phyloP scores from a whole-genome alignment of 2,888 invertebrate species.

The Idaea aversata region DNA sequence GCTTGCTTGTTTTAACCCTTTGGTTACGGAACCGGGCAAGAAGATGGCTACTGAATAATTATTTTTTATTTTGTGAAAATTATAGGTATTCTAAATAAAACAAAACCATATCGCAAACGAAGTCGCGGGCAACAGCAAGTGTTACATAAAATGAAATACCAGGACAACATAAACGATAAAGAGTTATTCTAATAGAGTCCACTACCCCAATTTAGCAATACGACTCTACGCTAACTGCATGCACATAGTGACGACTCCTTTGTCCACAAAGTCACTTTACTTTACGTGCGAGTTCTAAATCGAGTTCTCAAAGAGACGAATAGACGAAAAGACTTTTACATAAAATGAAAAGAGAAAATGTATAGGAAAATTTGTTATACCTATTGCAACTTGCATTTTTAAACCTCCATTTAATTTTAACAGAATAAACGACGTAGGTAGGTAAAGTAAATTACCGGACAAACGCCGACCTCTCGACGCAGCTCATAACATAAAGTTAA shows the following conservation, averaged over 20 bases:
- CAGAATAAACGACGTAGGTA: neutral
- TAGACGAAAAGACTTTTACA: neutral
- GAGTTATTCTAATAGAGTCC: conserved; percentile 20
- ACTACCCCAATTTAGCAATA: conserved; percentile 23
- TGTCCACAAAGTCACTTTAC: neutral
- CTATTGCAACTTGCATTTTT: too few species aligned
- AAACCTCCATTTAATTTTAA: neutral
- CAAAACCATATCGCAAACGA: too few species aligned
- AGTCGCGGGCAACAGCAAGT: too few species aligned
- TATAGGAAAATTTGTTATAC: too few species aligned
- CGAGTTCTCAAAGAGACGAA: neutral
- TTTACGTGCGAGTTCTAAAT: neutral
- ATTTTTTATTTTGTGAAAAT: too few species aligned
- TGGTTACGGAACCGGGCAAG: too few species aligned
- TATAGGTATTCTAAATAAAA: too few species aligned
- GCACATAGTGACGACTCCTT: neutral
- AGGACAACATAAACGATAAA: conserved; percentile 25
- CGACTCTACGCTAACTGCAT: conserved; percentile 5
- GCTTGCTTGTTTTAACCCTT: too few species aligned
- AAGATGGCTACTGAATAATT: too few species aligned
- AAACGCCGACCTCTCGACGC: conserved; percentile 12
- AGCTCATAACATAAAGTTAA: conserved; percentile 24
- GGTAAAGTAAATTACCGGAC: neutral
- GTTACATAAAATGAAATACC: conserved; percentile 14
- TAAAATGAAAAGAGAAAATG: neutral